Conservation (phyloP, 2,113 vertebrate genomes). For the Zosterops pallidus region DNA sequence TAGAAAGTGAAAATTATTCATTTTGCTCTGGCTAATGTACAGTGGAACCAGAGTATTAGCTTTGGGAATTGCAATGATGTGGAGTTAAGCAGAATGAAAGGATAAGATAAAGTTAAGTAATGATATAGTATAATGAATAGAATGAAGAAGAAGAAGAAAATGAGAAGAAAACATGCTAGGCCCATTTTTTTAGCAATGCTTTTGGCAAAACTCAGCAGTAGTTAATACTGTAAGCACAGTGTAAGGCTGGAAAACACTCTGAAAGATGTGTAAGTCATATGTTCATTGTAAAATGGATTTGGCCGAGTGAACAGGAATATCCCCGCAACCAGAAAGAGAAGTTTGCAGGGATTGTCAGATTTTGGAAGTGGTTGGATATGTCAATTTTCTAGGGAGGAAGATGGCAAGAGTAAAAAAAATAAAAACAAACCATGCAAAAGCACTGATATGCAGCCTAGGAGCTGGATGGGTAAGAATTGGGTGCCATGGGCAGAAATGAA, state of each 20-base stretch:
- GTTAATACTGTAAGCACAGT: neutral
- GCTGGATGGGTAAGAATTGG: neutral
- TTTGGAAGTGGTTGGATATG: neutral
- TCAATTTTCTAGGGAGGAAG: neutral
- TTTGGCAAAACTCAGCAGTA: neutral
- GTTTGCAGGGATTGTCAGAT: neutral
- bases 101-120: neutral
- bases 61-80: neutral
- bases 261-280: neutral
- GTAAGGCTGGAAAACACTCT: neutral
- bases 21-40: neutral
- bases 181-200: neutral
- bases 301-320: neutral
- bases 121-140: neutral
- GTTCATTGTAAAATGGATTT: neutral
- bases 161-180: neutral
- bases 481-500: neutral
- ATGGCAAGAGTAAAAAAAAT: neutral
- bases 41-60: neutral
- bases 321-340: neutral
- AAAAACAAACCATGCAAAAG: neutral
- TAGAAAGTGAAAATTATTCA: neutral
- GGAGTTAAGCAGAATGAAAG: neutral
- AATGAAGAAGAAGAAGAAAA: neutral
- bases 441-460: neutral